These are phyloP conservation scores for Actinemys pallida DNA, from an alignment of 2,113 vertebrate genomes.

Conservation along the genomic window DNA sequence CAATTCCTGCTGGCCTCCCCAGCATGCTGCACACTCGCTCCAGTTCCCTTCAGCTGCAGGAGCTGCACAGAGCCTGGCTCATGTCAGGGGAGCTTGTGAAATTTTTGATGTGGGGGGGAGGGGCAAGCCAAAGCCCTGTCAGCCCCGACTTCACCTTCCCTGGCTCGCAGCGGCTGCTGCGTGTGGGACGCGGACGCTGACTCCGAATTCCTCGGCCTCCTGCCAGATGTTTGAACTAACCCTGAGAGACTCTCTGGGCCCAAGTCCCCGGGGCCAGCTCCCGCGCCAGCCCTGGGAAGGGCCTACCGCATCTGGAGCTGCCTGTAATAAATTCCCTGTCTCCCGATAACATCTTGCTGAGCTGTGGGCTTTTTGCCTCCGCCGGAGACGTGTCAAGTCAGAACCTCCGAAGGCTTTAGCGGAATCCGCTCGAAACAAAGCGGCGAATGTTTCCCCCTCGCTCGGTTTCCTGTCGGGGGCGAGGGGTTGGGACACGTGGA, in stretches of 20 bases:
- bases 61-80: background rate
- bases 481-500: slow-evolving; percentile 12
- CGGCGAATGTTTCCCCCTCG: background rate
- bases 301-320: background rate
- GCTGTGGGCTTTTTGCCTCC: slow-evolving; percentile 5
- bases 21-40: fast-evolving
- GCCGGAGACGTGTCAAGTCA: background rate
- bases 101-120: background rate
- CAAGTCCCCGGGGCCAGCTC: background rate
- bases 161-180: fast-evolving
- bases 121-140: fast-evolving
- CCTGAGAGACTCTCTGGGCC: background rate
- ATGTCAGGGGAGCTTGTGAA: background rate
- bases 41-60: fast-evolving
- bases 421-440: slow-evolving; percentile 9
- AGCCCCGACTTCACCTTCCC: background rate
- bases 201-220: background rate
- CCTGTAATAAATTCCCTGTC: slow-evolving; percentile 9
- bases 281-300: background rate
- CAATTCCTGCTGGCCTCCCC: fast-evolving
- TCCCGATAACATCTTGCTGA: slow-evolving; percentile 66
- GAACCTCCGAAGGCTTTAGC: background rate
- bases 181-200: fast-evolving
- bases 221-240: slow-evolving; percentile 24
- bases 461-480: background rate